Base-by-base conservation (phyloP, 2,113 vertebrate species). In the Ptilorrhoa leucosticta region DNA sequence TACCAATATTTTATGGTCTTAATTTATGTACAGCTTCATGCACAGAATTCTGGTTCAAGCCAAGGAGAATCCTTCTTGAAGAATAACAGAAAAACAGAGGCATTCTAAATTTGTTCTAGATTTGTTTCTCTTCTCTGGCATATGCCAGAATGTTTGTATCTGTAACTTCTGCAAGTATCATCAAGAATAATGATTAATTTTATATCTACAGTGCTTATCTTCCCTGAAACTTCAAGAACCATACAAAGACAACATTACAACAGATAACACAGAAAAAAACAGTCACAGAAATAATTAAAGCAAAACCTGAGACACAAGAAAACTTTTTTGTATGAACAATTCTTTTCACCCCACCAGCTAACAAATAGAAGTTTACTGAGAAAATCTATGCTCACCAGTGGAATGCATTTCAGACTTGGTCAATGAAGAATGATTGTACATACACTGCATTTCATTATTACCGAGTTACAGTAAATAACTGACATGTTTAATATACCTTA, bases 261-360 rank as follows among this genome's bases (percentile, higher is more conserved):
- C 44, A 77, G n/a, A 93, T 40, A 87, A 85, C 42, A 72, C 61
- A 80, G 57, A 50, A 63, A 94, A 91, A 72, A 76, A 5, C 20
- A 87, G 57, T 56, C 50, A 92, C 20, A 65, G 63, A 89, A 91
- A 89, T 82, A 91, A 93, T 82, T 85, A 87, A 91, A 94, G 54
- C 31, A 82, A 92, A 91, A 85, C 58, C 47, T 40, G 39, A 65
- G 26, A 87, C 27, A 7, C 3, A 1, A 76, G 27, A 65, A 87
- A 58, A 6, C 6, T 40, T 51, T 92, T 66, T 83, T 78, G 33
- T 50, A 72, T 14, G 13, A 95, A 72, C 28, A 47, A 57, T 77
- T 93, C 11, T 93, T 83, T 87, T 61, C 15, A 81, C 19, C 27
- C 27, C 8, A 28, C 10, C 48, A n/a, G 44, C 11, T 68, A 89